A percentile compares a stretch with the other conserved stretches of the same genome.
phyloP scores from a whole-genome alignment of 1,140 invertebrate species.

The Drosophila tsacasi region DNA sequence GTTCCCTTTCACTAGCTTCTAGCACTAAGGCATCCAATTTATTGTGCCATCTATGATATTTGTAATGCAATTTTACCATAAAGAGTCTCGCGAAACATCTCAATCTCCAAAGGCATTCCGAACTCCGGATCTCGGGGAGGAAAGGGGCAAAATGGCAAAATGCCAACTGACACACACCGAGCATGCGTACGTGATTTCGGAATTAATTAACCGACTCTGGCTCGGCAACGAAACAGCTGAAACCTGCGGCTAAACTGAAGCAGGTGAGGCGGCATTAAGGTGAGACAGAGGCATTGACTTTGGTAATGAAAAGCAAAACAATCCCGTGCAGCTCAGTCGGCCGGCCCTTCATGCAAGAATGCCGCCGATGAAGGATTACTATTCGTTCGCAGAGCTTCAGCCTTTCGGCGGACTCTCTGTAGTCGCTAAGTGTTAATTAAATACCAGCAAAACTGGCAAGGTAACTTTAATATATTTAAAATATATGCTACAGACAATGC shows the following conservation, averaged over 20 bases:
- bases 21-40: constrained; percentile 29
- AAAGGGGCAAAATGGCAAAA: constrained; percentile 32
- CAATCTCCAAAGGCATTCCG: constrained; percentile 45
- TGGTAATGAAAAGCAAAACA: constrained; percentile 61
- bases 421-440: constrained; percentile 54
- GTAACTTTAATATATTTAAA: constrained; percentile 47
- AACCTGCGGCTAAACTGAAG: constrained; percentile 6
- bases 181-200: constrained; percentile 67
- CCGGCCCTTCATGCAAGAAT: constrained; percentile 77
- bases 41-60: constrained; percentile 29
- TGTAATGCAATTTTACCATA: constrained; percentile 60
- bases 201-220: constrained; percentile 57
- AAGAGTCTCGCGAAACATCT: constrained; percentile 58
- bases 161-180: constrained; percentile 37
- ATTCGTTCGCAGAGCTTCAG: constrained; percentile 6
- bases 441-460: constrained; percentile 34
- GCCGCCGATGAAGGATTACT: constrained; percentile 55
- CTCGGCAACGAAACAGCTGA: constrained; percentile 30
- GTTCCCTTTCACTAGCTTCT: constrained; percentile 69
- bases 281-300: constrained; percentile 66
- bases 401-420: not conserved
- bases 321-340: constrained; percentile 12
- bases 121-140: constrained; percentile 17
- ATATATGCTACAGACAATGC: constrained; percentile 21
- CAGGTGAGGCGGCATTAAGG: constrained; percentile 32